Evolutionary conservation across 2,888 invertebrate species (phyloP), one percentile per base, ranked within the genome.

Genomic region (Melieria crassipennis): DNA sequence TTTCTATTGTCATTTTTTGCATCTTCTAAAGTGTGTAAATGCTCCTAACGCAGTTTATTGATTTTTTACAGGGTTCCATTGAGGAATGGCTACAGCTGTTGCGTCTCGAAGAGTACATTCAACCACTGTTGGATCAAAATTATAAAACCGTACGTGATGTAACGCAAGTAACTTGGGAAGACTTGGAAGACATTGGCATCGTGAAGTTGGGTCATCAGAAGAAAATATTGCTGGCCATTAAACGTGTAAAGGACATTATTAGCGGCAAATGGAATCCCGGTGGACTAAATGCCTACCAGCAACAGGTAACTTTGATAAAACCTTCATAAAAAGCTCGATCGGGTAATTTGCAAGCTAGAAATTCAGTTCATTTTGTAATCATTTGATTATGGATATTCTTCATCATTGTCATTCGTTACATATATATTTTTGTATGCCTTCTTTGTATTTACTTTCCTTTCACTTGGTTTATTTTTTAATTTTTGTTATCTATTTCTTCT

Each of bases 111-210:
- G 97, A 98, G 86, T 99, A 99, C 85, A 92, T 94, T 56, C 93
- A 94, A 30, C 94, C 95, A 57, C 90, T 99, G 75, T 91, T 94
- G 76, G 93, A 94, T 77, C 98, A 99, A 88, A 97, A 97, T 68
- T 99, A 98, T 88, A 92, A 94, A 82, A 94, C 95, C 7, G 95
- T 99, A 57, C 95, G 97, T 81, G 94, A 96, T 87, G 95, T 98
- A 69, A 95, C 96, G 48, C 96, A 97, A 84, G 91, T 99, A 69
- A 96, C 96, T 73, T 99, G 98, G 98, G 99, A 99, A 88, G 99
- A 99, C 88, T 91, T 99, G 84, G 99, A 99, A 89, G 99, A 99
- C 84, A 97, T 99, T 86, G 95, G 96, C 71, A 95, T 96, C 82
- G 94, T 95, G 43, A 92, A 95, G 82, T 88, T 96, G 83, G 99